Evolutionary conservation across 1,140 invertebrate species (phyloP), one percentile per base, ranked within the genome.

Genomic region (Temnothorax nylanderi): DNA sequence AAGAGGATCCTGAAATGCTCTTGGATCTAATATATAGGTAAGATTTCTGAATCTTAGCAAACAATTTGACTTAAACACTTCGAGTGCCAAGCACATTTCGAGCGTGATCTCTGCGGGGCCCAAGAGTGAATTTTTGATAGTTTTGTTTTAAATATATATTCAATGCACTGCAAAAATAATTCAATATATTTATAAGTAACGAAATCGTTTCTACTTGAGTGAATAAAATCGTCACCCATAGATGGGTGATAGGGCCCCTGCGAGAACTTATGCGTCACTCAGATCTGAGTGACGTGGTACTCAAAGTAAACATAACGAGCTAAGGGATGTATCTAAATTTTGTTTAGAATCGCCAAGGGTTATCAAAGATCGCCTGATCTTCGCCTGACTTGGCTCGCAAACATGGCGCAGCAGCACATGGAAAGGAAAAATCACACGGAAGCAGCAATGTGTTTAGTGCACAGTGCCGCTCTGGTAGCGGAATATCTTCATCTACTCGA

Each of bases 351-450:
- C 89, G 99, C 99, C 13, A 99, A 99, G 94, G 99, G 99, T 7
- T 99, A 99, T 95, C 98, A 99, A 96, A 99, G 99, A 93, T 99
- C 99, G 81, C 99, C 99, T 1, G 99, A 99, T 95, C 96, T 99
- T 1, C 95, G 99, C 34, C 95, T 99, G 0, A 99, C 99, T 0
- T 99, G 99, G 99, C 95, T 99, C 7, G 98, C 98, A 74, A 99
- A 99, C 93, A 99, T 99, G 98, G 98, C 99, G 1, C 98, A 98
- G 90, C 98, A 99, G 91, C 99, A 99, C 92, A 96, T 96, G 94
- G 96, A 98, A 96, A 96, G 98, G 64, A 97, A 97, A 44, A 99
- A 99, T 95, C 98, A 99, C 93, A 98, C 98, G 2, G 99, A 99
- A 95, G 99, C 99, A 10, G 99, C 98, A 37, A 99, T 99, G 97